phyloP scores from a whole-genome alignment of 2,797 vertebrate genomes.

The Argya squamiceps region DNA sequence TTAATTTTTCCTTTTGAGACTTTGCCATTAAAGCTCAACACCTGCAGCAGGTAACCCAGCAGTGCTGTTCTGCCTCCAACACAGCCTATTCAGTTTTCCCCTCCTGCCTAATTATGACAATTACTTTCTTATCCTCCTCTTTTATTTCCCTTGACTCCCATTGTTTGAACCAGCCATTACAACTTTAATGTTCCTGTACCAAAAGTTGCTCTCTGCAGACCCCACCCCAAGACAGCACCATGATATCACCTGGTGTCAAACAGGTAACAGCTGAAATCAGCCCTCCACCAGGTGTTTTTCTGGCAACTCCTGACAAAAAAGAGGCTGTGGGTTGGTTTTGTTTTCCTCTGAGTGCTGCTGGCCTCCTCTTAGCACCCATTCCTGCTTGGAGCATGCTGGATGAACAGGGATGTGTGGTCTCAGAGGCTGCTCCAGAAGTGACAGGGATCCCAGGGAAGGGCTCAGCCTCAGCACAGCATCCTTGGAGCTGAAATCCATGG shows the following conservation, averaged over 20 bases:
- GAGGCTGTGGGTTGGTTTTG: background rate
- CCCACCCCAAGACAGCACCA: background rate
- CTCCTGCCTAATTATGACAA: conserved; percentile 44
- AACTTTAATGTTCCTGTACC: background rate
- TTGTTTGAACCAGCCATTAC: conserved; percentile 14
- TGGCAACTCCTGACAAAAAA: background rate
- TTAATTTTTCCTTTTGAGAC: background rate
- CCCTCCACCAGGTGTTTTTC: background rate
- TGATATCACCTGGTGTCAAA: background rate
- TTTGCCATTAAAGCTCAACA: conserved; percentile 5
- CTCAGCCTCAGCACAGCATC: background rate
- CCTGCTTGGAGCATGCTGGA: background rate
- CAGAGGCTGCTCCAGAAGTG: background rate
- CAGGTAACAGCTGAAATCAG: conserved; percentile 7
- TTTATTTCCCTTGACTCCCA: background rate
- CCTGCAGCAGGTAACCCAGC: conserved; percentile 19
- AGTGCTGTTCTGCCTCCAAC: background rate
- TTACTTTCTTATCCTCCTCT: conserved; percentile 16
- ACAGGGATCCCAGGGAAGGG: background rate
- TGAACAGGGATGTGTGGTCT: rapidly evolving
- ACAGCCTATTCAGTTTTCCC: background rate
- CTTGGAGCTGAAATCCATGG: background rate
- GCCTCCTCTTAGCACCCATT: background rate
- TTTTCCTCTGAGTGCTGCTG: background rate
- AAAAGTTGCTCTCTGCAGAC: background rate